Base-by-base conservation (phyloP, 2,113 vertebrate species). In the Pedetes capensis region DNA sequence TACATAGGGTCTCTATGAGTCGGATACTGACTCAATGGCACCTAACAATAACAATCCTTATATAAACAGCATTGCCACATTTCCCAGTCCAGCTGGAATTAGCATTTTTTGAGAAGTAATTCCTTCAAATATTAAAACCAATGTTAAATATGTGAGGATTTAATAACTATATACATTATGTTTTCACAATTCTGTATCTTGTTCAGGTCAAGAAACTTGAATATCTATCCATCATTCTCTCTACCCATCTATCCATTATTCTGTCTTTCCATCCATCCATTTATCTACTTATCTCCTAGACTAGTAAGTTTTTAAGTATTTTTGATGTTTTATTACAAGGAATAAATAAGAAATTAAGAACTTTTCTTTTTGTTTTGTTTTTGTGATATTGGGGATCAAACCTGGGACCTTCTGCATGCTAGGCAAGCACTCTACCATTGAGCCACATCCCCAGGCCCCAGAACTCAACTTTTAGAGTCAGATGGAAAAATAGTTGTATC, bases 51-150 rank as follows among this genome's bases (percentile, higher is more conserved):
- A n/a, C n/a, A n/a, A 99, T 97, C 90, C 98, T 99, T 79, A 99
- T 32, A 4, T 99, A 99, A 82, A 99, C 98, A 8, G 99, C 99
- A 4, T 97, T 99, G 13, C 98, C 99, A 93, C 98, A 99, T 97
- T 99, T 99, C 5, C n/a, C n/a, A 66, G 99, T 98, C 98, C 99
- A 99, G 61, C 98, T 97, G 93, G 99, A 98, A 6, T 97, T 98
- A 72, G 99, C 99, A 47, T 98, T 98, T 96, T 99, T 99, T 53
- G 99, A 76, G 99, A 97, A 99, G 98, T 92, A 99, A 98, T 95
- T 99, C 99, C 99, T 99, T 25, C 29, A 85, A 66, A 47, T 53
- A 39, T 27, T 11, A 47, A 23, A 63, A 69, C 12, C 29, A 88
- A 39, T 68, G n/a, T 75, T 91, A 89, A 92, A 44, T 84, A 53